These are phyloP conservation scores for Echeneis naucrates DNA, from an alignment of 2,797 vertebrate genomes.

Conservation along the genomic window DNA sequence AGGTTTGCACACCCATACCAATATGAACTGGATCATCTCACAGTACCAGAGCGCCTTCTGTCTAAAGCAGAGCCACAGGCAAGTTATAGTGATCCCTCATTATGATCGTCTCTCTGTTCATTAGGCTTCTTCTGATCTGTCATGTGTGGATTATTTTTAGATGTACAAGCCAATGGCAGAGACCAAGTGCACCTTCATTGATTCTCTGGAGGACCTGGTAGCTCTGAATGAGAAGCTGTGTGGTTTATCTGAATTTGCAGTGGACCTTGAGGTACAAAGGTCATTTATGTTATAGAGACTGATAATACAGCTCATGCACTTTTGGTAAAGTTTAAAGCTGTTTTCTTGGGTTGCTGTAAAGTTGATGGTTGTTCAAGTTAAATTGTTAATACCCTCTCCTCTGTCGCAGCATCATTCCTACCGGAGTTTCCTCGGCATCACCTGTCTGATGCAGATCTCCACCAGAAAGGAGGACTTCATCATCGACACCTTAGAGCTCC, in stretches of 20 bases:
- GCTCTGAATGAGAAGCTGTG: constrained; percentile 92
- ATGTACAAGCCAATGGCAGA: constrained; percentile 87
- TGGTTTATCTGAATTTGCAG: constrained; percentile 89
- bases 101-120: neutral
- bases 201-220: constrained; percentile 90
- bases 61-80: constrained; percentile 91
- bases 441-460: constrained; percentile 96
- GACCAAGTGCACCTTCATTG: constrained; percentile 88
- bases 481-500: constrained; percentile 91
- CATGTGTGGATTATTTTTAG: constrained; percentile 70
- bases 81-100: neutral
- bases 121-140: constrained; percentile 5
- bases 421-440: constrained; percentile 94
- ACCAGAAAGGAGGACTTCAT: constrained; percentile 95
- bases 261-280: constrained; percentile 93
- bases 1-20: constrained; percentile 98
- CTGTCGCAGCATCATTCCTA: constrained; percentile 94
- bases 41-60: constrained; percentile 82
- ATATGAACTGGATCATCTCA: constrained; percentile 92
- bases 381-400: constrained; percentile 10
- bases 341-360: neutral
- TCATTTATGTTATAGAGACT: neutral
- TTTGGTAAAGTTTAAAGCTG: neutral
- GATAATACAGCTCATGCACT: neutral
- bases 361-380: neutral